Base-by-base conservation (phyloP, 2,888 invertebrate species). In the Drosophila tanythrix region DNA sequence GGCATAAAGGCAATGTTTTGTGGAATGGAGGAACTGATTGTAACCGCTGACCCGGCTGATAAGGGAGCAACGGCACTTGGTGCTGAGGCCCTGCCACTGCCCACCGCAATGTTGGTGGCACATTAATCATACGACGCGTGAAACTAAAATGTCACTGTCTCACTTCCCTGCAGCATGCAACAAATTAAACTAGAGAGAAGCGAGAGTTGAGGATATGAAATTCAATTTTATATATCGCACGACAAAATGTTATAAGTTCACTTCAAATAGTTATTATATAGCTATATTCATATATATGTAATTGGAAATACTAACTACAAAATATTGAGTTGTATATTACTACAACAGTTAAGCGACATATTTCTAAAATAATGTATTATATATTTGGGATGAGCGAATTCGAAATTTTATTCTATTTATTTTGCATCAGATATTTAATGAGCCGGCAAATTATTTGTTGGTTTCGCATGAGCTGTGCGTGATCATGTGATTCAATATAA, bases 111-210 rank as follows among this genome's bases (percentile, higher is more conserved):
- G 31, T 27, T 15, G 36, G 21, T 8, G 27, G 35, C 46, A 51
- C 52, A 67, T 73, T 57, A 67, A 63, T 63, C 63, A 67, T 67
- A 67, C 67, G 63, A 67, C 29, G 51, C 33, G 62, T 66, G 73
- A 27, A 57, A 66, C 65, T 29, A 36, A 8, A 18, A 18, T 10
- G 15, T 27, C 27, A 5, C 3, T 21, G 6, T 46, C 43, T 46
- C 43, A 21, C 21, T 21, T 7, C 21, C 7, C 13, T 46, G 46
- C 25, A 50, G 18, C 50, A 27, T 36, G 38, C 38, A 53, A n/a
- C 15, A 29, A 18, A 21, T 36, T 25, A 18, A 25, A 18, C 11
- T 18, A 27, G 2, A 15, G 27, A 3, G 21, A 43, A 25, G 8
- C 48, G 15, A 7, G 8, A 25, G 25, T 4, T 15, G 15, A 4